These are phyloP conservation scores for Todiramphus chloris DNA, from an alignment of 2,113 vertebrate species.

Conservation along the genomic window DNA sequence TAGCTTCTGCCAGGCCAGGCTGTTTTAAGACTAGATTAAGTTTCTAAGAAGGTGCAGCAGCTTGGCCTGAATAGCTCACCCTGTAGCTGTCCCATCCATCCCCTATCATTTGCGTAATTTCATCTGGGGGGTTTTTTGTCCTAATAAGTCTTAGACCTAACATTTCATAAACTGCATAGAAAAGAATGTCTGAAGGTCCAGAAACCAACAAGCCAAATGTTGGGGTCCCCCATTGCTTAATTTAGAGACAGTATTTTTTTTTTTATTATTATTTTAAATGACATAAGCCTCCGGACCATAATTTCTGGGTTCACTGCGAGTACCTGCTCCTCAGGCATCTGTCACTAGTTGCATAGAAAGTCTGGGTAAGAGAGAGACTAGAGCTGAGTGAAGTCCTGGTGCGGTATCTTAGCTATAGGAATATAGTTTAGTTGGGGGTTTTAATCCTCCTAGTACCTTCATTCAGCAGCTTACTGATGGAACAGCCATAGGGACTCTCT, in stretches of 20 bases:
- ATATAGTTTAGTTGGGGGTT: neutral
- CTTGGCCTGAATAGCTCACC: conserved; percentile 22
- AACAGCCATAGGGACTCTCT: neutral
- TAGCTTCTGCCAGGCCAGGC: neutral
- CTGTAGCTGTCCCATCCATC: neutral
- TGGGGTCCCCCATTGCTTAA: neutral
- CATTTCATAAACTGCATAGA: neutral
- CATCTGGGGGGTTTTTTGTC: neutral
- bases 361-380: neutral
- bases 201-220: neutral
- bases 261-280: neutral
- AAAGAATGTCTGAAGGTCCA: neutral
- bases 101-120: neutral
- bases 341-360: neutral
- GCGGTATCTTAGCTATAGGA: neutral
- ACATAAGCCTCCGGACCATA: neutral
- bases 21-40: conserved; percentile 46
- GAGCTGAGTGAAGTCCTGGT: neutral
- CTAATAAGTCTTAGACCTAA: neutral
- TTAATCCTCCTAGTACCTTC: neutral
- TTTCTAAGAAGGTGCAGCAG: conserved; percentile 20
- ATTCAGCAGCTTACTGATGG: neutral
- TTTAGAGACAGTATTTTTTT: neutral
- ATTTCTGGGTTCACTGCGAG: neutral
- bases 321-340: neutral